Conservation (phyloP, 2,888 invertebrate species). For the Xestia rhomboidea region DNA sequence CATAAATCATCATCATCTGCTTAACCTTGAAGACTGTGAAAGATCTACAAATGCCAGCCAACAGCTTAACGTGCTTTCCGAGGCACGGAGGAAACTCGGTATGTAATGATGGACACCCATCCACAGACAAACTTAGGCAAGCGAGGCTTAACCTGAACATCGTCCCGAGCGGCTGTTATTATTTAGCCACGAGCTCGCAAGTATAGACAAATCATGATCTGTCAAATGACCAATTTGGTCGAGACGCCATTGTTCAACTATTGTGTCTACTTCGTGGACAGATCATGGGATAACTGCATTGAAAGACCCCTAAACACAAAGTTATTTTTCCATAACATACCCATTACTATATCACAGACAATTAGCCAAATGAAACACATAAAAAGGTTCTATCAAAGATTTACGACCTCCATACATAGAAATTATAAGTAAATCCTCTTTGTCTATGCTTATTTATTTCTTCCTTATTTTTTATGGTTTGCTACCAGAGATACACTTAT, state of each 20-base stretch:
- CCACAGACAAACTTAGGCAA: not conserved
- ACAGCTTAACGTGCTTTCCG: not conserved
- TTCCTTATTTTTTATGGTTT: constrained; percentile 65
- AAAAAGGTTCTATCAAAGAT: constrained; percentile 61
- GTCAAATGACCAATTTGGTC: no score
- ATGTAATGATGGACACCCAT: not conserved
- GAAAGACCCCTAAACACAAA: not conserved
- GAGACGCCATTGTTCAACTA: no score
- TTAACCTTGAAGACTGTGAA: not conserved
- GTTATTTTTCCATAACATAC: constrained; percentile 11
- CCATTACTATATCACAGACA: constrained; percentile 48
- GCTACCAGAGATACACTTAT: constrained; percentile 56
- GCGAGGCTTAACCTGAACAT: not conserved
- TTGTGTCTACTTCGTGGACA: no score
- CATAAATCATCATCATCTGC: not conserved
- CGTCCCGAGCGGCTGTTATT: not conserved
- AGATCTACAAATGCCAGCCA: not conserved
- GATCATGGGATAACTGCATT: not conserved
- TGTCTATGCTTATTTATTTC: constrained; percentile 63
- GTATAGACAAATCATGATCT: no score
- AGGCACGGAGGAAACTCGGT: no score
- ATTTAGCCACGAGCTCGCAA: not conserved
- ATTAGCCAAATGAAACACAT: constrained; percentile 65
- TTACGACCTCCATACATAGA: constrained; percentile 57
- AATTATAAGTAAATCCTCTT: constrained; percentile 49